A percentile compares a stretch with the other conserved stretches of the same genome.
Conservation (phyloP, 64 coral and sea anemone species). For the Astreopora myriophthalma region DNA sequence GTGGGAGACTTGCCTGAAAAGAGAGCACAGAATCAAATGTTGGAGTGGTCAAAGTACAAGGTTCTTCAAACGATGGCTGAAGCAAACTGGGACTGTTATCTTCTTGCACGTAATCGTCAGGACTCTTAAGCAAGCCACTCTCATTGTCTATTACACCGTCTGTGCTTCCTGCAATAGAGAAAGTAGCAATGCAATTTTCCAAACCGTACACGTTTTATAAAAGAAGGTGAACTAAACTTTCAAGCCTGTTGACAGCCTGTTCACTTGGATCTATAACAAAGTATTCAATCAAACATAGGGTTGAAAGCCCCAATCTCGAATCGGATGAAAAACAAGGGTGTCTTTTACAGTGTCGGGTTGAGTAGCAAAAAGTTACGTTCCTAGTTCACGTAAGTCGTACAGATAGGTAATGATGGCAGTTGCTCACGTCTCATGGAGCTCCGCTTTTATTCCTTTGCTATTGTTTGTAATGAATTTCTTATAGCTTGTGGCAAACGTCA, state of each 20-base stretch:
- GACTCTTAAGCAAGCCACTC: neutral
- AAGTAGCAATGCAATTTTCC: neutral
- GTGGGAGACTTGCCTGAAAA: neutral
- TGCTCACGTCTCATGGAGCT: too few relatives aligned
- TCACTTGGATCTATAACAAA: neutral
- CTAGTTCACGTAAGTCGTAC: too few relatives aligned
- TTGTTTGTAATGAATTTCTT: too few relatives aligned
- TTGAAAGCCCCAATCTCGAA: too few relatives aligned
- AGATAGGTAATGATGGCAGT: too few relatives aligned
- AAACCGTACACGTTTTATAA: too few relatives aligned
- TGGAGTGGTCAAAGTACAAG: neutral
- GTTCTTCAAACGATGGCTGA: neutral
- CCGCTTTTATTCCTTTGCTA: too few relatives aligned
- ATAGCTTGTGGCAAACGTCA: too few relatives aligned
- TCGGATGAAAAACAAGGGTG: neutral
- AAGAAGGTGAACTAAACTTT: too few relatives aligned
- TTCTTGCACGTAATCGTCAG: neutral
- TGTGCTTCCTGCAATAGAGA: neutral
- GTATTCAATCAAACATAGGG: too few relatives aligned
- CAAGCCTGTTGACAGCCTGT: too few relatives aligned
- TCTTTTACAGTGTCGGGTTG: neutral
- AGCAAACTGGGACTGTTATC: neutral
- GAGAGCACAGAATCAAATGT: slow-evolving; percentile 13
- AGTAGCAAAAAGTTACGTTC: too few relatives aligned
- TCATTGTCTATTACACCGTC: neutral